Conservation (phyloP, 1,140 invertebrate genomes). For the Nylanderia fulva region DNA sequence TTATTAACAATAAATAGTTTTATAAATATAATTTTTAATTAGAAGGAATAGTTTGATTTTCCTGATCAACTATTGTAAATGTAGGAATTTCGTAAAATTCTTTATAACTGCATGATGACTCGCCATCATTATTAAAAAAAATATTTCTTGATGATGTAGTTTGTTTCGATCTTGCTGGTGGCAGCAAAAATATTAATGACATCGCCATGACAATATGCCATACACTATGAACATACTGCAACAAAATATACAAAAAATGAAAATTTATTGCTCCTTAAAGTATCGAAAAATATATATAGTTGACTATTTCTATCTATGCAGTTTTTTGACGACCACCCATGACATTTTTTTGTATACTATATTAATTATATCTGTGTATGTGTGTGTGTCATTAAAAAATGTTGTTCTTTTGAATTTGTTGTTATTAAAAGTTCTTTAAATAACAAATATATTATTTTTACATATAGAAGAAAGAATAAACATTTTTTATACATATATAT, state of each 20-base stretch:
- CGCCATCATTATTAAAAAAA: constrained; percentile 61
- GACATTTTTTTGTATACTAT: too few relatives aligned
- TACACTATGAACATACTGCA: constrained; percentile 94
- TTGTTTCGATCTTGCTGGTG: constrained; percentile 78
- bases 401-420: too few relatives aligned
- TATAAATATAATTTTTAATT: constrained; percentile 52
- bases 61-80: constrained; percentile 79
- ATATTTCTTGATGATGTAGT: constrained; percentile 35
- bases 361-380: too few relatives aligned
- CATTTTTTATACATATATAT: too few relatives aligned
- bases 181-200: constrained; percentile 93
- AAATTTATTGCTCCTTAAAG: background rate
- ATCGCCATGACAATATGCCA: constrained; percentile 96
- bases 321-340: too few relatives aligned
- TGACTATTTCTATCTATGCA: too few relatives aligned
- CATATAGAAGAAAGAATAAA: too few relatives aligned
- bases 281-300: too few relatives aligned
- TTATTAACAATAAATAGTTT: too few relatives aligned
- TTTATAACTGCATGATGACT: constrained; percentile 75
- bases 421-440: too few relatives aligned
- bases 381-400: too few relatives aligned
- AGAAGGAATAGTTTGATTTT: constrained; percentile 71
- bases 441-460: too few relatives aligned
- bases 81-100: constrained; percentile 78
- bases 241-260: constrained; percentile 58